Conservation (phyloP, 1,140 invertebrate genomes). For the Megalopta genalis region DNA sequence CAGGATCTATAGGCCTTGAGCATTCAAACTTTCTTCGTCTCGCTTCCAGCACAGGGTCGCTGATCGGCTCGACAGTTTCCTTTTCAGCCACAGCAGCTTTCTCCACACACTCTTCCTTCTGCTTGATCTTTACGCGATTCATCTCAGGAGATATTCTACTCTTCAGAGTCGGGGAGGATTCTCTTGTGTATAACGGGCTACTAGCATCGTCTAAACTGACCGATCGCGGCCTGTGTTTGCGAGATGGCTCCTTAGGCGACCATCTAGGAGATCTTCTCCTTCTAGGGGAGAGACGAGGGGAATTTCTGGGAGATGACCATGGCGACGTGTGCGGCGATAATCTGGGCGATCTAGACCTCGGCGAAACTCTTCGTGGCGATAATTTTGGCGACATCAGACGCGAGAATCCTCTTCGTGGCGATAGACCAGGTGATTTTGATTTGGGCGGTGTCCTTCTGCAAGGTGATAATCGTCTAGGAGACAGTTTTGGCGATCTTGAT, state of each 20-base stretch:
- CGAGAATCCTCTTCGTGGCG: conserved; percentile 54
- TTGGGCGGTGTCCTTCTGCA: conserved; percentile 44
- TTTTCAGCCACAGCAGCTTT: conserved; percentile 43
- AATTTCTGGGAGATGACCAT: conserved; percentile 72
- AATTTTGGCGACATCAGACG: conserved; percentile 57
- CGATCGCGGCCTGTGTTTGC: conserved; percentile 57
- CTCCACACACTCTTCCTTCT: conserved; percentile 54
- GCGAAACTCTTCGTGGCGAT: conserved; percentile 58
- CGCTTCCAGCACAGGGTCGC: conserved; percentile 74
- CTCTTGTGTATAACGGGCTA: conserved; percentile 38
- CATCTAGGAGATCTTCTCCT: conserved; percentile 61
- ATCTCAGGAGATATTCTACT: conserved; percentile 52
- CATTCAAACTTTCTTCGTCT: conserved; percentile 76
- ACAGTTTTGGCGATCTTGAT: conserved; percentile 58
- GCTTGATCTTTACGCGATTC: conserved; percentile 53
- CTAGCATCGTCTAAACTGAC: conserved; percentile 46
- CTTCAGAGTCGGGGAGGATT: conserved; percentile 48
- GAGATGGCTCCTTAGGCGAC: conserved; percentile 62
- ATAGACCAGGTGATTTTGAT: conserved; percentile 59
- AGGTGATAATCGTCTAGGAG: conserved; percentile 56
- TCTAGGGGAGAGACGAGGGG: conserved; percentile 63
- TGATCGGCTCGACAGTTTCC: conserved; percentile 45
- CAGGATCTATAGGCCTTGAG: conserved; percentile 68
- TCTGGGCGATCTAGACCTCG: conserved; percentile 56
- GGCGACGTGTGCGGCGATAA: conserved; percentile 66